phyloP scores from a whole-genome alignment of 2,888 invertebrate species.

The Drosophila mimetica region DNA sequence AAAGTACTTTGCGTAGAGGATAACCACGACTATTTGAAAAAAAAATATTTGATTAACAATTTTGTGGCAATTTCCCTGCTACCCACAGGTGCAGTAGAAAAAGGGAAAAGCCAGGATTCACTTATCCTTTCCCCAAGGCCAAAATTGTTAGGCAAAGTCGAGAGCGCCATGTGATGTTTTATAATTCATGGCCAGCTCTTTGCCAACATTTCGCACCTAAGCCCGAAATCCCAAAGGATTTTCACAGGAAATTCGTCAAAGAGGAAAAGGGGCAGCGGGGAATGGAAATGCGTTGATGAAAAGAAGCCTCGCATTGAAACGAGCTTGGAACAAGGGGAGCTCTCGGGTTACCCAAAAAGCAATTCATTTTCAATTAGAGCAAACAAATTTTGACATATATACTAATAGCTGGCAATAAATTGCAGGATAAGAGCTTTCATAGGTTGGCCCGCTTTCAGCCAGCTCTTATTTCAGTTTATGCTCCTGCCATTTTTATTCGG shows the following conservation, averaged over 20 bases:
- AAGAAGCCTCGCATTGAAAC: slow-evolving; percentile 1
- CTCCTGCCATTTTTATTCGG: slow-evolving; percentile 17
- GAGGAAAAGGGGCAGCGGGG: slow-evolving; percentile 9
- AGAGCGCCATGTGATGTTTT: slow-evolving; percentile 4
- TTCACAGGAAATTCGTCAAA: neutral
- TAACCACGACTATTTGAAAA: neutral
- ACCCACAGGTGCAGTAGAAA: neutral
- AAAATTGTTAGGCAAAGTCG: neutral
- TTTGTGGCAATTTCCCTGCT: slow-evolving; percentile 5
- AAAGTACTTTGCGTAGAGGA: neutral
- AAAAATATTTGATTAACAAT: slow-evolving; percentile 7
- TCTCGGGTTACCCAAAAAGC: slow-evolving; percentile 16
- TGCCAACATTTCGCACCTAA: slow-evolving; percentile 23
- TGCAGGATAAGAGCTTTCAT: slow-evolving; percentile 24
- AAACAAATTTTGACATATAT: slow-evolving; percentile 16
- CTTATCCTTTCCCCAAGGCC: slow-evolving; percentile 2
- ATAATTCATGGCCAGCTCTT: slow-evolving; percentile 30
- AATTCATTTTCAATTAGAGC: slow-evolving; percentile 29
- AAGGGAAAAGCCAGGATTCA: neutral
- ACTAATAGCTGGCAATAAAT: slow-evolving; percentile 36
- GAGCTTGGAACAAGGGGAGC: neutral
- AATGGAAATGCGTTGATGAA: neutral
- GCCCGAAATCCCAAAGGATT: slow-evolving; percentile 13
- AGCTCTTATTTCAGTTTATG: slow-evolving; percentile 25
- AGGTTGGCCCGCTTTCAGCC: no score